These are phyloP conservation scores for Margarornis squamiger DNA, from an alignment of 2,797 vertebrate genomes.

Conservation along the genomic window DNA sequence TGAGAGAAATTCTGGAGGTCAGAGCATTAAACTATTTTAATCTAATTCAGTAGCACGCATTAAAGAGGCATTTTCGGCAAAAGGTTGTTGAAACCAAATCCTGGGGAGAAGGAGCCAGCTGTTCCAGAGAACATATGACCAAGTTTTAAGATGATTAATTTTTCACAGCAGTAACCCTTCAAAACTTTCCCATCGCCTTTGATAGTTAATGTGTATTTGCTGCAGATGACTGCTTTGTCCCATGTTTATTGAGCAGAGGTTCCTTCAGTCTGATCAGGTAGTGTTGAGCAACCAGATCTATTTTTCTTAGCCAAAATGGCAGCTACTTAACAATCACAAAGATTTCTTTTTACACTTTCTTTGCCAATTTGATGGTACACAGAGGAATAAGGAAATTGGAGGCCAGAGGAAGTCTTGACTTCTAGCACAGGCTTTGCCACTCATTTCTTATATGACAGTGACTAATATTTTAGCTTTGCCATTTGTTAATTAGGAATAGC, in stretches of 20 bases:
- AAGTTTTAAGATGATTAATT: constrained; percentile 2
- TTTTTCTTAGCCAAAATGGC: not conserved
- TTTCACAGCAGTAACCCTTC: not conserved
- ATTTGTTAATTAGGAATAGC: not conserved
- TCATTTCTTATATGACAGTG: not conserved
- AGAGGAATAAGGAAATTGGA: not conserved
- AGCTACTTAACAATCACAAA: not conserved
- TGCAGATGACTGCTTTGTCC: not conserved
- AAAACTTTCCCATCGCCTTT: not conserved
- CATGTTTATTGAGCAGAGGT: not conserved
- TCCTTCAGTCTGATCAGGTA: not conserved
- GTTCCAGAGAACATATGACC: not conserved
- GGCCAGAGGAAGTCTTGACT: not conserved
- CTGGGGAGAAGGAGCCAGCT: not conserved
- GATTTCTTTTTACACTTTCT: not conserved
- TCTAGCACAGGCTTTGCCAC: not conserved
- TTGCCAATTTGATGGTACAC: not conserved
- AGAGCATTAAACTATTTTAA: not conserved
- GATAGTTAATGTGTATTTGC: not conserved
- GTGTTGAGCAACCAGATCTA: not conserved
- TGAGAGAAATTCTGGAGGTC: not conserved
- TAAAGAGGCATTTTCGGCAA: not conserved
- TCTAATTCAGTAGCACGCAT: not conserved
- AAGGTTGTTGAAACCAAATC: not conserved
- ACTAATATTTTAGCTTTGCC: not conserved